Conservation (phyloP, 2,113 vertebrate genomes). For the Lasiurus borealis region DNA sequence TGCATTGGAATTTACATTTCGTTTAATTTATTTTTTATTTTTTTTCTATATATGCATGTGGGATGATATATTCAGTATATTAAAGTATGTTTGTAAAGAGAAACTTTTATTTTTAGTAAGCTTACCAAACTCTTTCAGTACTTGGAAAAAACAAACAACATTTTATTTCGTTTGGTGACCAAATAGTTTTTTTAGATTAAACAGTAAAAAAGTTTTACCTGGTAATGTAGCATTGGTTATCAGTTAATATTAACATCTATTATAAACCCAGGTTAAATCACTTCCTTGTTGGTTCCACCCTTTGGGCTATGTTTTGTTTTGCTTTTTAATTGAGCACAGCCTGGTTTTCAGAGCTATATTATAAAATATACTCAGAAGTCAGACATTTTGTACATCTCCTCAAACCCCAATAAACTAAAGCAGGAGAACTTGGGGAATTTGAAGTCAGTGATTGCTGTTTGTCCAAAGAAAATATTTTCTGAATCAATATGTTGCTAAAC, state of each 20-base stretch:
- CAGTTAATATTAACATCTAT: neutral
- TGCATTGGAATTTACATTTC: slow-evolving; percentile 4
- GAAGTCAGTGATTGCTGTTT: neutral
- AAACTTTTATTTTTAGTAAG: slow-evolving; percentile 20
- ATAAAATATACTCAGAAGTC: slow-evolving; percentile 47
- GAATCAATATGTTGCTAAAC: slow-evolving; percentile 6
- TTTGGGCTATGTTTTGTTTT: slow-evolving; percentile 38
- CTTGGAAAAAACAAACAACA: neutral
- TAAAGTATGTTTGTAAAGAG: slow-evolving; percentile 39
- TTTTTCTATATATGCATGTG: slow-evolving; percentile 46
- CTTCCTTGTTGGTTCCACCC: neutral
- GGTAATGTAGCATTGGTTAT: neutral
- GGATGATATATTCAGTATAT: slow-evolving; percentile 12
- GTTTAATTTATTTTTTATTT: slow-evolving; percentile 26
- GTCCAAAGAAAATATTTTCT: slow-evolving; percentile 6
- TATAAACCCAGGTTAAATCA: slow-evolving; percentile 3
- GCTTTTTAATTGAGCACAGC: slow-evolving; percentile 6
- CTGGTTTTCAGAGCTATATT: slow-evolving; percentile 21
- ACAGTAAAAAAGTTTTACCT: neutral
- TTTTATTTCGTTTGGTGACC: slow-evolving; percentile 23
- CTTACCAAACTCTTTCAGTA: neutral
- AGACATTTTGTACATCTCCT: neutral
- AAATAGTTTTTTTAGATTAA: slow-evolving; percentile 33
- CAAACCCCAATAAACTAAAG: neutral
- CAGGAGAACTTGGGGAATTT: neutral